Evolutionary conservation across 2,888 invertebrate genomes (phyloP), one percentile per base, ranked within the genome.

Genomic region (Drosophila gaucha): DNA sequence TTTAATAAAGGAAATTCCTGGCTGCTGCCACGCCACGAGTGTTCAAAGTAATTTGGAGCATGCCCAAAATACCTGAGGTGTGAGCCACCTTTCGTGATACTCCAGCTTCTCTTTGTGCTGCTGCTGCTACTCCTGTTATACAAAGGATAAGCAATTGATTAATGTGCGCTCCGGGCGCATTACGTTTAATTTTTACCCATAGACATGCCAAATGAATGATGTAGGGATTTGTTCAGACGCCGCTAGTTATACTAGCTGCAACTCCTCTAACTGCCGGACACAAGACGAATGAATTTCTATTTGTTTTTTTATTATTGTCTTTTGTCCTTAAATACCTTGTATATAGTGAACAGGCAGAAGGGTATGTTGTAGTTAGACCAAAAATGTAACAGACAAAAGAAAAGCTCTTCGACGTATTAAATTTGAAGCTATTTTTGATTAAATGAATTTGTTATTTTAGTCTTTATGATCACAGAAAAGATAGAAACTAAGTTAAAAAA

Each of bases 11-110:
- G 76, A 89, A 84, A 85, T 85, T 85, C 84, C 80, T 65, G 64
- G 73, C 67, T 74, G 65, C 43, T 59, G 52, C 62, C 67, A 43
- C 62, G 60, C 50, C 64, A 46, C 26, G 59, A 64, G 86, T 87
- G 88, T 75, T 85, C 88, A 87, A 80, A 87, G 86, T 87, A 89
- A 85, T 85, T 85, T 85, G 88, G 73, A 87, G 84, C 78, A 89
- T 78, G 76, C 88, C 88, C 73, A 72, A 85, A 87, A 85, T 85
- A 89, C 89, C 83, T 78, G 80, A 73, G 71, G 54, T 67, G 54
- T 39, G 26, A 56, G 39, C 26, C 49, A 18, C 22, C 47, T 14
- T 22, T 14, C 10, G 20, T 44, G 26, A 28, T 28, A 26, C 28
- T 26, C 43, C 46, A 20, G 46, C 16, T 18, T 10, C 43, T 14